A percentile compares a stretch with the other conserved stretches of the same genome.
phyloP scores from a whole-genome alignment of 92 coral and sea anemone species.

The Palythoa heliodiscus region DNA sequence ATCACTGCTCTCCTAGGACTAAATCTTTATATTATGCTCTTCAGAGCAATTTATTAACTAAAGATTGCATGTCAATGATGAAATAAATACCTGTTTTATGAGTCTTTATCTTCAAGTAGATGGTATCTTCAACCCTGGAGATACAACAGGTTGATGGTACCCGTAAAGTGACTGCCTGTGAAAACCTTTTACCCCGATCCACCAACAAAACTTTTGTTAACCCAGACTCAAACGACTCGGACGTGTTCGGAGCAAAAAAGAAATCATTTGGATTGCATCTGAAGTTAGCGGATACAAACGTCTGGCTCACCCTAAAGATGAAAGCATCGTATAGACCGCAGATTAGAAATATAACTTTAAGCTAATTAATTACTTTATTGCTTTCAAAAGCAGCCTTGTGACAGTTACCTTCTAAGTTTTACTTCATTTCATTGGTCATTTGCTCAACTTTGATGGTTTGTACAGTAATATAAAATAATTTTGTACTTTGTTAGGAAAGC shows the following conservation, averaged over 20 bases:
- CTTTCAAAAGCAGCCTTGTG: no score
- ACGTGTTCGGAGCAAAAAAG: slow-evolving; percentile 34
- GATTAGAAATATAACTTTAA: no score
- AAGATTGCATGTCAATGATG: background rate
- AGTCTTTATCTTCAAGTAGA: slow-evolving; percentile 20
- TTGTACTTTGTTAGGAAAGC: no score
- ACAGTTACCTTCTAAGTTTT: no score
- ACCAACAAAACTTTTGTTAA: slow-evolving; percentile 15
- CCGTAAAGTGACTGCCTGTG: slow-evolving; percentile 32
- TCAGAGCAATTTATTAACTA: background rate
- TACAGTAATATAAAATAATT: no score
- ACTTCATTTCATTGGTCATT: no score
- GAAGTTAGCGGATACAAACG: background rate
- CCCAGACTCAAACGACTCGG: background rate
- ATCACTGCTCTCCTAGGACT: no score
- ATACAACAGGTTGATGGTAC: background rate
- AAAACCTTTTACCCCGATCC: background rate
- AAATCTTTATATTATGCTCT: no score
- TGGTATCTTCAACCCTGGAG: background rate
- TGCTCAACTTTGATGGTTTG: no score
- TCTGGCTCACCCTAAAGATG: slow-evolving; percentile 17
- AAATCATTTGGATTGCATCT: slow-evolving; percentile 30
- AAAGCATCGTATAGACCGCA: no score
- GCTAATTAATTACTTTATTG: no score
- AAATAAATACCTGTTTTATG: background rate